A percentile compares a stretch with the other conserved stretches of the same genome.
Evolutionary conservation across 2,113 vertebrate species (phyloP).

Genomic region (Panurus biarmicus): DNA sequence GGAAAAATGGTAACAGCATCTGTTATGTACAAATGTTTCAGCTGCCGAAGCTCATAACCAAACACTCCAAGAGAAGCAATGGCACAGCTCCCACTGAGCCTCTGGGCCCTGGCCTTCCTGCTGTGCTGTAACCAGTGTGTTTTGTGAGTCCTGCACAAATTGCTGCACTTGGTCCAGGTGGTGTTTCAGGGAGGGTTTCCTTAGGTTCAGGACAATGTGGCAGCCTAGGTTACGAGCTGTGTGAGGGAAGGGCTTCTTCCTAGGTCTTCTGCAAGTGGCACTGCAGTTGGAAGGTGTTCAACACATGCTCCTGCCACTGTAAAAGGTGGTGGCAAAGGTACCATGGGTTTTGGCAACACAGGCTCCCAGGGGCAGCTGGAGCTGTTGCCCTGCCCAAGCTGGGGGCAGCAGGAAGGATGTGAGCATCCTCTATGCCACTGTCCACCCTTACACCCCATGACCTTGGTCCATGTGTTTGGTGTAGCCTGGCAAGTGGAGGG

Average conservation of each 20-base stretch:
- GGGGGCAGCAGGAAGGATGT: not conserved
- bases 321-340: not conserved
- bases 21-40: not conserved
- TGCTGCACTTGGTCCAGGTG: not conserved
- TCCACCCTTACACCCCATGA: accelerated
- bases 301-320: accelerated
- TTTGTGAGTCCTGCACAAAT: not conserved
- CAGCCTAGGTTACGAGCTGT: accelerated
- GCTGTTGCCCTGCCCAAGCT: accelerated
- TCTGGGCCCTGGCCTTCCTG: not conserved
- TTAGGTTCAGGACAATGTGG: not conserved
- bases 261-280: not conserved
- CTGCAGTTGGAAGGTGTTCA: not conserved
- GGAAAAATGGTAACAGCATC: not conserved
- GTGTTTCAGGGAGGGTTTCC: not conserved
- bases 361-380: not conserved
- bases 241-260: not conserved
- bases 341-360: accelerated
- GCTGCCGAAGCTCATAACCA: not conserved
- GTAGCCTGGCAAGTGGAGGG: not conserved
- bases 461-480: not conserved
- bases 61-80: accelerated
- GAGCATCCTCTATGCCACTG: not conserved
- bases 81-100: not conserved
- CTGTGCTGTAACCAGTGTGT: not conserved